Evolutionary conservation across 2,888 invertebrate genomes (phyloP).

Genomic region (Margaritifera margaritifera): DNA sequence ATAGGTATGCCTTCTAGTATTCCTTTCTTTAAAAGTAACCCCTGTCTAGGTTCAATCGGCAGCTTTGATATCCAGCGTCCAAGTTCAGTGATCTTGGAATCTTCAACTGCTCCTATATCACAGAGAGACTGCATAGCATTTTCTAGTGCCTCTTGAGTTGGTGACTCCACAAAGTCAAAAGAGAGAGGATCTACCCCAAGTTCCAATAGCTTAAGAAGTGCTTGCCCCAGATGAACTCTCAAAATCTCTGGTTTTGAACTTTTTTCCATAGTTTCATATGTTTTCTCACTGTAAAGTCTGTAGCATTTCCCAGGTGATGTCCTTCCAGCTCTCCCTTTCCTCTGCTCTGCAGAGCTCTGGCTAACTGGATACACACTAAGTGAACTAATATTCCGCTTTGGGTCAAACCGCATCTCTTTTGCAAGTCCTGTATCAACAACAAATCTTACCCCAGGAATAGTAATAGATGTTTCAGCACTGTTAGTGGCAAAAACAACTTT

Average conservation of each 20-base stretch:
- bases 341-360: conserved; percentile 70
- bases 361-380: conserved; percentile 53
- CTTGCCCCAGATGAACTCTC: conserved; percentile 55
- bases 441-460: conserved; percentile 70
- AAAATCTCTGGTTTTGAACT: conserved; percentile 67
- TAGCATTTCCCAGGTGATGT: conserved; percentile 67
- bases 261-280: conserved; percentile 55
- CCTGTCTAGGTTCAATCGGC: conserved; percentile 62
- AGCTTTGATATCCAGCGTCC: conserved; percentile 60
- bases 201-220: conserved; percentile 59
- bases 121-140: conserved; percentile 48
- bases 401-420: conserved; percentile 67
- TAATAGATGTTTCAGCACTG: conserved; percentile 71
- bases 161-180: conserved; percentile 67
- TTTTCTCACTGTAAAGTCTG: conserved; percentile 65
- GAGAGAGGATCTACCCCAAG: conserved; percentile 54
- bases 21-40: conserved; percentile 40
- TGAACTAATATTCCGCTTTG: conserved; percentile 52
- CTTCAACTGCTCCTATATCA: conserved; percentile 55
- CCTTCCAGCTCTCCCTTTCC: conserved; percentile 71
- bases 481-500: conserved; percentile 72
- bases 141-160: conserved; percentile 43
- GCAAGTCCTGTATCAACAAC: conserved; percentile 71
- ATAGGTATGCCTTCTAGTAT: conserved; percentile 36
- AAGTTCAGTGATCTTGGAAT: conserved; percentile 50